phyloP scores from a whole-genome alignment of 2,113 vertebrate genomes.

The Tachysurus vachellii region DNA sequence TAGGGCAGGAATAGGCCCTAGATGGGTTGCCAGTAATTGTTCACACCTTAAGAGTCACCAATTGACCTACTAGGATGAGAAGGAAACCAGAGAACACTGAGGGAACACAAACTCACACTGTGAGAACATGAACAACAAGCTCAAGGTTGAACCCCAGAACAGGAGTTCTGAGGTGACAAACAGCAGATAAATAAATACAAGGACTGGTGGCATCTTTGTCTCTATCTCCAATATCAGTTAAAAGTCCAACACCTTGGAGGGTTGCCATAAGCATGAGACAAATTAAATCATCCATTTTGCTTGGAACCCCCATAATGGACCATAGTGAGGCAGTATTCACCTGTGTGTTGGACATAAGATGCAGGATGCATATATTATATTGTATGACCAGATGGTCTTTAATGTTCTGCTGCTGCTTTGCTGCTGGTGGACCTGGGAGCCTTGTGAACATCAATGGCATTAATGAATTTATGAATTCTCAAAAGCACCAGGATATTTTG shows the following conservation, averaged over 20 bases:
- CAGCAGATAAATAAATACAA: neutral
- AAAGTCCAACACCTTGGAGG: neutral
- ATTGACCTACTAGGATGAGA: neutral
- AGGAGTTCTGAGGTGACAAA: neutral
- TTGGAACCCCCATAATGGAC: neutral
- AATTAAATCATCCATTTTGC: neutral
- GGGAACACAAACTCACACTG: neutral
- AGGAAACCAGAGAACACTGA: neutral
- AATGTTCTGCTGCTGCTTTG: neutral
- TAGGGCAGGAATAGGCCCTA: neutral
- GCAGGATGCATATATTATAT: neutral
- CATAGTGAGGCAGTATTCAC: slow-evolving; percentile 3
- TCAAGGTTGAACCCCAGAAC: neutral
- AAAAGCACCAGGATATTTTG: slow-evolving; percentile 24
- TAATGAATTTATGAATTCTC: slow-evolving; percentile 32
- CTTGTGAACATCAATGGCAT: slow-evolving; percentile 11
- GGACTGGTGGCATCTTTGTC: slow-evolving; percentile 4
- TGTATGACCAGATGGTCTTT: slow-evolving; percentile 21
- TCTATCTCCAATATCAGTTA: neutral
- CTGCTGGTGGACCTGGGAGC: slow-evolving; percentile 6
- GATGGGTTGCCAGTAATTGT: neutral
- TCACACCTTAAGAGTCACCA: neutral
- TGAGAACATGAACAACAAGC: neutral
- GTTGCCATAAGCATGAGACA: neutral
- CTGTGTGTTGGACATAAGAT: neutral